Conservation (phyloP, 1,140 invertebrate species). For the Euglossa dilemma region DNA sequence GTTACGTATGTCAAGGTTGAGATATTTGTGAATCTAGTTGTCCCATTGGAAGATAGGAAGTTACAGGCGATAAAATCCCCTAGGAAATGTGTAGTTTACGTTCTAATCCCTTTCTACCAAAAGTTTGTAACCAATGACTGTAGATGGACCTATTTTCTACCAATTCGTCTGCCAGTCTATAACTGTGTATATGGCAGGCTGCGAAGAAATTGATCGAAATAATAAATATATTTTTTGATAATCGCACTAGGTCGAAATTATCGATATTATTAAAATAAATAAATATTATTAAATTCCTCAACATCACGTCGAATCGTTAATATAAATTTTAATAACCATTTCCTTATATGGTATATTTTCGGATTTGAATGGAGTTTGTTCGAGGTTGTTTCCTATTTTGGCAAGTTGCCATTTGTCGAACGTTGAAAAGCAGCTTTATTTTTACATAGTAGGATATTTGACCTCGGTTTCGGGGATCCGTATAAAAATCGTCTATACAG, state of each 20-base stretch:
- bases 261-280: no score
- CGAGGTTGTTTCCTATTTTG: constrained; percentile 2
- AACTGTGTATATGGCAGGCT: no score
- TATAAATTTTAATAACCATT: background rate
- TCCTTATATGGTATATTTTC: background rate
- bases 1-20: constrained; percentile 48
- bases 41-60: constrained; percentile 18
- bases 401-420: constrained; percentile 8
- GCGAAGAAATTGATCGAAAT: no score
- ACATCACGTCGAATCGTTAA: background rate
- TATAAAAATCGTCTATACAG: background rate
- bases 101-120: background rate
- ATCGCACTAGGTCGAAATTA: background rate
- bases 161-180: background rate
- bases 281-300: no score
- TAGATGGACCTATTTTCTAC: background rate
- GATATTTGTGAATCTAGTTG: background rate
- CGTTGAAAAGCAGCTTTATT: constrained; percentile 17
- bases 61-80: constrained; percentile 1
- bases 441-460: constrained; percentile 28
- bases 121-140: background rate
- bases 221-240: background rate
- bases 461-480: constrained; percentile 1
- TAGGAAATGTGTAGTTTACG: constrained; percentile 16
- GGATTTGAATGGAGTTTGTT: background rate